phyloP scores from a whole-genome alignment of 2,888 invertebrate species.

The Timandra comae region DNA sequence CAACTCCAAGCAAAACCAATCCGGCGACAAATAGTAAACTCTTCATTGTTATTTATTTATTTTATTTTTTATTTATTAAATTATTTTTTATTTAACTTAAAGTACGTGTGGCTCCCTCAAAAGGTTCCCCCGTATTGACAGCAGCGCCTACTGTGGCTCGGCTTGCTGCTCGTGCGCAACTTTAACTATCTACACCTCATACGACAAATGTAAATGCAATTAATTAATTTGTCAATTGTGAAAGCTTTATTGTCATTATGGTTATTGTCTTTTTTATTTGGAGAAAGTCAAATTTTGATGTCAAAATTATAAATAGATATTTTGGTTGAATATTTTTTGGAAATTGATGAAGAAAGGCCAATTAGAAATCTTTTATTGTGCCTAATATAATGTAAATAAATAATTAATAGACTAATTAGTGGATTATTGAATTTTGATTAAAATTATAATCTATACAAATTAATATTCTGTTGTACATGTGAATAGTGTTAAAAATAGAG shows the following conservation, averaged over 20 bases:
- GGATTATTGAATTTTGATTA: no score
- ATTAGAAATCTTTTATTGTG: no score
- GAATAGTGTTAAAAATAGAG: no score
- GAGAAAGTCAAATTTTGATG: no score
- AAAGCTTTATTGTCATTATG: constrained; percentile 15
- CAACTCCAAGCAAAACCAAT: constrained; percentile 47
- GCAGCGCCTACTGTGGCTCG: constrained; percentile 33
- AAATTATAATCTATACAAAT: no score
- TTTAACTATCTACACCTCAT: constrained; percentile 28
- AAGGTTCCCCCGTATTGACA: constrained; percentile 63
- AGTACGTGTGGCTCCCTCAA: constrained; percentile 59
- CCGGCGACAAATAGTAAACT: constrained; percentile 45
- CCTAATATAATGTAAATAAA: no score
- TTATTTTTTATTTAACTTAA: constrained; percentile 27
- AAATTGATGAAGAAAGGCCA: no score
- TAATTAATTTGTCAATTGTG: constrained; percentile 12
- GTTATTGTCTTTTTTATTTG: constrained; percentile 14
- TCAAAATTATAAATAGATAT: no score
- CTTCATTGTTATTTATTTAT: constrained; percentile 43
- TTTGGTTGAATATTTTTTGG: no score
- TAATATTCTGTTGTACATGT: no score
- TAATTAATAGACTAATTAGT: no score
- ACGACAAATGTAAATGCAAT: constrained; percentile 28
- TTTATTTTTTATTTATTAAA: constrained; percentile 25
- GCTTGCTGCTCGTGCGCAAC: constrained; percentile 33